Conservation (phyloP, 2,797 vertebrate genomes). For the Pogonophryne albipinna region DNA sequence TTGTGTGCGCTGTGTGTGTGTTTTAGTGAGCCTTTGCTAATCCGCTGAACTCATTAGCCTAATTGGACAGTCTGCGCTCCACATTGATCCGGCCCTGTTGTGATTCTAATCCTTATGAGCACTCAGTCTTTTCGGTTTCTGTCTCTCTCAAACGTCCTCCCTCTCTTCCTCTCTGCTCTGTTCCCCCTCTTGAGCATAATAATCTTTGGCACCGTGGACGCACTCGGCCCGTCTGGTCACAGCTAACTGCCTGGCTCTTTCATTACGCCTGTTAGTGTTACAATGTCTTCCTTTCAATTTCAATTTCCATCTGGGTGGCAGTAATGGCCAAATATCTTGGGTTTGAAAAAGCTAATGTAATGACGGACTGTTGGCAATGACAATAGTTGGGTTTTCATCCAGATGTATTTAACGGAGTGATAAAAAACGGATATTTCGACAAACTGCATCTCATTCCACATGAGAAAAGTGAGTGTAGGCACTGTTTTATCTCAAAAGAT, state of each 20-base stretch:
- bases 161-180: background rate
- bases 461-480: background rate
- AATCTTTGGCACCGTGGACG: conserved; percentile 1
- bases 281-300: background rate
- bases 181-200: conserved; percentile 1
- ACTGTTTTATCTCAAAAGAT: background rate
- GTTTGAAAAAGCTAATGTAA: conserved; percentile 16
- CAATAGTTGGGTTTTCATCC: conserved; percentile 2
- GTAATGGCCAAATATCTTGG: conserved; percentile 18
- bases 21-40: conserved; percentile 52
- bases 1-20: conserved; percentile 18
- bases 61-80: conserved; percentile 76
- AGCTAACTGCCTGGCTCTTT: conserved; percentile 3
- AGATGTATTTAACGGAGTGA: background rate
- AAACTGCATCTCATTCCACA: background rate
- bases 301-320: conserved; percentile 18
- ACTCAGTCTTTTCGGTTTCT: conserved; percentile 35
- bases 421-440: conserved; percentile 10
- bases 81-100: conserved; percentile 71
- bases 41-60: conserved; percentile 78
- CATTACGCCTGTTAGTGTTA: conserved; percentile 8
- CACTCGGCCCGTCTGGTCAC: conserved; percentile 15
- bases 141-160: conserved; percentile 24
- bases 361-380: background rate
- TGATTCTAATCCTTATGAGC: conserved; percentile 57